Conservation (phyloP, 1,140 invertebrate species). For the Bombus superbus region DNA sequence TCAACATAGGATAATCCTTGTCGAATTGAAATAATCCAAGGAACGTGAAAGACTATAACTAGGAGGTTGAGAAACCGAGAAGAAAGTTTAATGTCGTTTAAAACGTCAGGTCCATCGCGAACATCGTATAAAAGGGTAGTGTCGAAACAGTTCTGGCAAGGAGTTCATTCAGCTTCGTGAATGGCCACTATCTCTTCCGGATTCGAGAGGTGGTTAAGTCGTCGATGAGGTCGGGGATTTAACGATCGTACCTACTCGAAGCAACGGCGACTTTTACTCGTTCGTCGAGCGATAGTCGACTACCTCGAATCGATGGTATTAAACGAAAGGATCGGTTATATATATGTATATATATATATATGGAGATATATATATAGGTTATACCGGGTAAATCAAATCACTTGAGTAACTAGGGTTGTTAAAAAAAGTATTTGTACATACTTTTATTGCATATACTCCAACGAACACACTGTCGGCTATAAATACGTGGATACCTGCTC, state of each 20-base stretch:
- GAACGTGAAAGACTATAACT: constrained; percentile 29
- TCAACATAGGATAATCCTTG: not conserved
- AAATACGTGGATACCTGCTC: too few relatives aligned
- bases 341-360: not conserved
- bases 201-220: constrained; percentile 60
- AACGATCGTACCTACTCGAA: constrained; percentile 60
- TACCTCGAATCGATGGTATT: constrained; percentile 48
- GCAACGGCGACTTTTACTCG: constrained; percentile 49
- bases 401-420: not conserved
- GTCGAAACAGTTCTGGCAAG: constrained; percentile 59
- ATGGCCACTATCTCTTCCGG: constrained; percentile 65
- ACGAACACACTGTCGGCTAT: too few relatives aligned
- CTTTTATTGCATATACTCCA: too few relatives aligned
- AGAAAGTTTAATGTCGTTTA: not conserved
- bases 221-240: constrained; percentile 63
- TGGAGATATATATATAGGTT: not conserved
- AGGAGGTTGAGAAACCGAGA: not conserved
- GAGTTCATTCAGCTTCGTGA: constrained; percentile 61
- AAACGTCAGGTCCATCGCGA: constrained; percentile 40
- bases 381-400: not conserved
- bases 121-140: constrained; percentile 31
- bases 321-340: constrained; percentile 53
- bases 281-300: constrained; percentile 20
- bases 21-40: constrained; percentile 29
- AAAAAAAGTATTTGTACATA: not conserved